phyloP scores from a whole-genome alignment of 37 sponge, comb jelly and placozoan species.

The Agelas oroides region DNA sequence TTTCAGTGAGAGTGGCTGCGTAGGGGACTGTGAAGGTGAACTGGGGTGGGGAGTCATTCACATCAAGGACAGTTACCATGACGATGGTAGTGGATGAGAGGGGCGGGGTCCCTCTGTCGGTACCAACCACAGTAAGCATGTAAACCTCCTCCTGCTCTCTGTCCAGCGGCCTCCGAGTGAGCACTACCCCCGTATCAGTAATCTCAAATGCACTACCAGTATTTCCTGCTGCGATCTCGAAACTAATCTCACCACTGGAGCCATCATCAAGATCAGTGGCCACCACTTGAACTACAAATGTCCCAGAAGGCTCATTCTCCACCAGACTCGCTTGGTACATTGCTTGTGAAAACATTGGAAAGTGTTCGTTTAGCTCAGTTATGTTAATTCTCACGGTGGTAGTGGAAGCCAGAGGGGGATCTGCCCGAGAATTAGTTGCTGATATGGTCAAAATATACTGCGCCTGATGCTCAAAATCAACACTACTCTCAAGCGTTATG shows the following conservation, averaged over 20 bases:
- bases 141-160: slow-evolving; percentile 43
- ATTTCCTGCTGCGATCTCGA: slow-evolving; percentile 17
- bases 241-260: slow-evolving; percentile 39
- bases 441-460: slow-evolving; percentile 34
- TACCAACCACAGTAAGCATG: slow-evolving; percentile 46
- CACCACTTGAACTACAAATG: slow-evolving; percentile 6
- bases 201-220: slow-evolving; percentile 25
- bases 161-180: neutral
- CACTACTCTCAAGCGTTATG: neutral
- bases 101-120: slow-evolving; percentile 66
- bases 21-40: slow-evolving; percentile 39
- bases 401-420: neutral
- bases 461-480: slow-evolving; percentile 52
- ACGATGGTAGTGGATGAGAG: slow-evolving; percentile 50
- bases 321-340: slow-evolving; percentile 22
- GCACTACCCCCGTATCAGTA: neutral
- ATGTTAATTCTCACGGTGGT: slow-evolving; percentile 36
- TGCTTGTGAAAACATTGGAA: slow-evolving; percentile 58
- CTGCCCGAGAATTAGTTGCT: slow-evolving; percentile 40
- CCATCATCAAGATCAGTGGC: slow-evolving; percentile 72
- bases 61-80: slow-evolving; percentile 27
- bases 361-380: slow-evolving; percentile 54
- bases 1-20: slow-evolving; percentile 35
- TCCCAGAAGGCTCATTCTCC: slow-evolving; percentile 42
- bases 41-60: slow-evolving; percentile 60